Base-by-base conservation (phyloP, 2,113 vertebrate species). In the Illadopsis cleaveri region DNA sequence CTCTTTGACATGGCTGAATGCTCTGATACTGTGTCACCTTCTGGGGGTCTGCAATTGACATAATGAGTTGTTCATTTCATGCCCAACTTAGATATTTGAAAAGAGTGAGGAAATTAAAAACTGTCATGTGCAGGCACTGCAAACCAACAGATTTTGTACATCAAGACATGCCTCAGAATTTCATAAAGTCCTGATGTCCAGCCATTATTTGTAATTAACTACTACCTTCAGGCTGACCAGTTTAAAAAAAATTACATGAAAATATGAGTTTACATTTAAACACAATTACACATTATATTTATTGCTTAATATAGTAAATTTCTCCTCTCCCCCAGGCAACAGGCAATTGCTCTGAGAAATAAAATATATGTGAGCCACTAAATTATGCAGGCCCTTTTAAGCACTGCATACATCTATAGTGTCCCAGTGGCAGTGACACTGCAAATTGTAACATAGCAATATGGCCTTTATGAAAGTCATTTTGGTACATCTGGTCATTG, bases 121-220 rank as follows among this genome's bases (percentile, higher is more conserved):
- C 44, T 83, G 30, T 64, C 35, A 44, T 12, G 48, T 48, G 44
- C 70, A 84, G 31, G 35, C 38, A 66, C 81, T 35, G 37, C 37
- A 86, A 87, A 53, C 27, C 30, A 93, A 64, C 23, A 79, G 48
- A 86, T 79, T 85, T 69, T 75, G 6, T 44, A 31, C 7, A 4
- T 54, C 66, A 90, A 47, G 23, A 4, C 28, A 60, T 82, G 45
- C 38, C 48, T 96, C 90, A 92, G 27, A 72, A 91, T 86, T 80
- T 88, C 40, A 51, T 76, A 37, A 57, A 92, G 77, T 82, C 27
- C 21, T 72, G 60, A 86, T 95, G 35, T 96, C 89, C 94, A 95
- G 60, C 16, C 21, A 33, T 42, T 60, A 19, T 77, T 94, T n/a
- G 27, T 37, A 70, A 88, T 79, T 90, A 92, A 81, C 70, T 57